A percentile compares a stretch with the other conserved stretches of the same genome.
phyloP scores from a whole-genome alignment of 2,113 vertebrate species.

The Sturnira hondurensis region DNA sequence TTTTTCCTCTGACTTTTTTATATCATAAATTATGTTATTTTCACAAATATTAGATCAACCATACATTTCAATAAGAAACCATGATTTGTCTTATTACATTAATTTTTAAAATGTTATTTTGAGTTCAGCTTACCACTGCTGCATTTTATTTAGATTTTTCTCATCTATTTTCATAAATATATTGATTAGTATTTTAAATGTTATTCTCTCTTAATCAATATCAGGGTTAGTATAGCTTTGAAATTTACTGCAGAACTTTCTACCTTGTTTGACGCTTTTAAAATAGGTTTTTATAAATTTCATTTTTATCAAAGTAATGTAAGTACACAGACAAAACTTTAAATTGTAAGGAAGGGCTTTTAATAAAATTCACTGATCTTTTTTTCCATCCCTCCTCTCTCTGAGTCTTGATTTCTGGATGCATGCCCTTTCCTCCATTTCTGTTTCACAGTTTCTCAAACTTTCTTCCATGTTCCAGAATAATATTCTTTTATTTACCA shows the following conservation, averaged over 20 bases:
- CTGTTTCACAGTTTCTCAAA: not conserved
- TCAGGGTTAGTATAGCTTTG: conserved; percentile 3
- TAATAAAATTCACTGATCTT: not conserved
- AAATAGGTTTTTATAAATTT: not conserved
- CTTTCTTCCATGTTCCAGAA: not conserved
- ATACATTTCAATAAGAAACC: conserved; percentile 1
- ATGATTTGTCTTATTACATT: not conserved
- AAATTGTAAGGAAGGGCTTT: not conserved
- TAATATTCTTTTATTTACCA: not conserved
- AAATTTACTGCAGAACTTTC: not conserved
- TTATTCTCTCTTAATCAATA: not conserved
- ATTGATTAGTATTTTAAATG: conserved; percentile 23
- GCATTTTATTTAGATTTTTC: conserved; percentile 23
- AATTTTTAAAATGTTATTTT: conserved; percentile 31
- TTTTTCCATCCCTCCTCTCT: not conserved
- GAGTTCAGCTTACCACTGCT: not conserved
- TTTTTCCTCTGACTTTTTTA: not conserved
- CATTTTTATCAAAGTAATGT: conserved; percentile 35
- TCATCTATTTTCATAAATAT: not conserved
- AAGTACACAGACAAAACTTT: not conserved
- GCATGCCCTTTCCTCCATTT: not conserved
- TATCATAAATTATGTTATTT: not conserved
- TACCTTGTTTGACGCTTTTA: conserved; percentile 4
- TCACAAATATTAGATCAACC: conserved; percentile 10
- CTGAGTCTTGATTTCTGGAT: not conserved